Base-by-base conservation (phyloP, 2,113 vertebrate species). In the Raphicerus campestris region DNA sequence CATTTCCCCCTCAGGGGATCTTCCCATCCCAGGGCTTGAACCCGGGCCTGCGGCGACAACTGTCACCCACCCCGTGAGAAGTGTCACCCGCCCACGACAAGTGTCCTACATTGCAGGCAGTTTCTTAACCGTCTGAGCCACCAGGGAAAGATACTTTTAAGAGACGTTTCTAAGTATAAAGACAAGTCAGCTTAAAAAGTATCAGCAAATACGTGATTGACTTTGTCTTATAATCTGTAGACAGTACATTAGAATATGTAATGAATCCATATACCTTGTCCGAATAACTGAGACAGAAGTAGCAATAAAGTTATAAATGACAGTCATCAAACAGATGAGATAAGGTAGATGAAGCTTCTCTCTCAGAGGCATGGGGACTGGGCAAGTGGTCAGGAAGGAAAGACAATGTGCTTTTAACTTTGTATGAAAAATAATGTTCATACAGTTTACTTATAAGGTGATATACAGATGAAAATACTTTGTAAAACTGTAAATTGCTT, bases 391-490 rank as follows among this genome's bases (percentile, higher is more conserved):
- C 66, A 39, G 66, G 35, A 11, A 39, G 66, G 66, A 73, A 11
- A 6, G 11, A 11, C 66, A 70, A 6, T 24, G 35, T 73, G 66
- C 66, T 73, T 73, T 13, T 39, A 13, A 24, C 66, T 70, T 70
- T 22, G 35, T 24, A 39, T 0, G 5, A 39, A 73, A 39, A 39
- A 6, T 73, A 73, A 39, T 73, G n/a, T 39, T 73, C 20, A 22
- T 39, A 3, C 20, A 24, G 35, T 24, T 49, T 30, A 16, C 30
- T 53, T 63, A 58, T n/a, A 39, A 35, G 39, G 5, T 5, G 20
- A 0, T 13, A 3, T 13, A 0, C 6, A 4, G 4, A 19, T 42
- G 70, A 49, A 56, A 28, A 5, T 30, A 10, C 26, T 77, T 39
- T 35, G 10, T 32, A 55, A 39, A 30, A 30, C 35, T 14, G 1